phyloP scores from a whole-genome alignment of 1,140 invertebrate genomes.

The Geopemphigus sp. region DNA sequence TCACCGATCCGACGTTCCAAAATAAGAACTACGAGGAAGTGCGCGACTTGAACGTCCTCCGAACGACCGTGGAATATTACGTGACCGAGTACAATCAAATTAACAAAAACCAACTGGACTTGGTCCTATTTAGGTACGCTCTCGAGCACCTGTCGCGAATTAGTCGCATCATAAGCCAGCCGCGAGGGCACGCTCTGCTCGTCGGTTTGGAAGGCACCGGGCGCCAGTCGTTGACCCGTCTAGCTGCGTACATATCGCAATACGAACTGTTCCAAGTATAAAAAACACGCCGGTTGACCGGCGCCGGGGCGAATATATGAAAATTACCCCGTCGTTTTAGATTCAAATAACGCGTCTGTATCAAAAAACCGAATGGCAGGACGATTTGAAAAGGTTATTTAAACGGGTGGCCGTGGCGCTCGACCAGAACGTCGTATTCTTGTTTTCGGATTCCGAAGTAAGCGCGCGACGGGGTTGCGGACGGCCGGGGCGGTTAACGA shows the following conservation, averaged over 20 bases:
- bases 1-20: slow-evolving; percentile 89
- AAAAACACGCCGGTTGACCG: too few species aligned
- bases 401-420: not conserved
- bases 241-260: slow-evolving; percentile 90
- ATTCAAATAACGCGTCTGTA: slow-evolving; percentile 23
- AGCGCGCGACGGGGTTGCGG: not conserved
- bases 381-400: slow-evolving; percentile 34
- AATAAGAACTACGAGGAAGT: slow-evolving; percentile 86
- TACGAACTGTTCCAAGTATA: slow-evolving; percentile 76
- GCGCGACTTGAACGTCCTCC: slow-evolving; percentile 75
- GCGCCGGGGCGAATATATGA: too few species aligned
- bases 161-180: slow-evolving; percentile 87
- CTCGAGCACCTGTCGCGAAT: slow-evolving; percentile 92
- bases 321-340: too few species aligned
- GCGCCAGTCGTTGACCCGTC: slow-evolving; percentile 80
- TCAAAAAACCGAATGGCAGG: slow-evolving; percentile 33
- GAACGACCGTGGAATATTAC: slow-evolving; percentile 81
- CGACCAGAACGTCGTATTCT: slow-evolving; percentile 21
- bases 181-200: slow-evolving; percentile 78
- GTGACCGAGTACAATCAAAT: slow-evolving; percentile 92
- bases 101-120: slow-evolving; percentile 95
- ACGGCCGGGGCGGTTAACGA: not conserved
- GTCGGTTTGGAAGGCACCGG: slow-evolving; percentile 91
- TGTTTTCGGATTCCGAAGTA: slow-evolving; percentile 35
- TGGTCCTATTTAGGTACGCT: slow-evolving; percentile 93